These are phyloP conservation scores for Malurus splendens DNA, from an alignment of 2,797 vertebrate genomes.

Conservation along the genomic window DNA sequence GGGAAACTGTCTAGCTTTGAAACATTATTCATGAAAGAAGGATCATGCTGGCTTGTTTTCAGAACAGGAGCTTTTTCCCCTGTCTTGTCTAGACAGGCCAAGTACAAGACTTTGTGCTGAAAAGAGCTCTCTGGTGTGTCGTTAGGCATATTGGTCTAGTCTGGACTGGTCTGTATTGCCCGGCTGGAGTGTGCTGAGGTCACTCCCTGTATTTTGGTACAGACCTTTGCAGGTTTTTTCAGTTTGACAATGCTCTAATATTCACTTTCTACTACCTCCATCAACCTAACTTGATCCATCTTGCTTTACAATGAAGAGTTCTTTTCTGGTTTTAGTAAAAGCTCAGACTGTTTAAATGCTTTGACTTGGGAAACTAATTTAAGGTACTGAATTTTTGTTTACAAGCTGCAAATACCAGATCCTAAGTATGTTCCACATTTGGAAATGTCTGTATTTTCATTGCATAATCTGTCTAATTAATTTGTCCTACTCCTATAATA, in stretches of 20 bases:
- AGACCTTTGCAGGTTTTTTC: not conserved
- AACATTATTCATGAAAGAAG: slow-evolving; percentile 64
- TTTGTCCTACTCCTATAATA: not conserved
- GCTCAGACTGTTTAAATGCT: not conserved
- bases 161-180: slow-evolving; percentile 27
- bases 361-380: not conserved
- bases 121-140: slow-evolving; percentile 65
- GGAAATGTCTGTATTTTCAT: not conserved
- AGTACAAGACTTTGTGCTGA: slow-evolving; percentile 66
- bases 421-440: not conserved
- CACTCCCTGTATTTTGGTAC: not conserved
- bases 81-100: slow-evolving; percentile 70
- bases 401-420: not conserved
- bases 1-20: slow-evolving; percentile 33
- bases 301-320: not conserved
- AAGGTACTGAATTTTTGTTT: not conserved
- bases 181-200: not conserved
- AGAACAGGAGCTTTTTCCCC: slow-evolving; percentile 40
- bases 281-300: not conserved
- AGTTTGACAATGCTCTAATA: not conserved
- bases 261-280: not conserved
- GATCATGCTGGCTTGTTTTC: slow-evolving; percentile 68
- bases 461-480: not conserved
- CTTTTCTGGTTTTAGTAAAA: not conserved
- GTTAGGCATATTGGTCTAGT: slow-evolving; percentile 44